phyloP scores from a whole-genome alignment of 2,888 invertebrate genomes.

The Oxystoma pomonae region DNA sequence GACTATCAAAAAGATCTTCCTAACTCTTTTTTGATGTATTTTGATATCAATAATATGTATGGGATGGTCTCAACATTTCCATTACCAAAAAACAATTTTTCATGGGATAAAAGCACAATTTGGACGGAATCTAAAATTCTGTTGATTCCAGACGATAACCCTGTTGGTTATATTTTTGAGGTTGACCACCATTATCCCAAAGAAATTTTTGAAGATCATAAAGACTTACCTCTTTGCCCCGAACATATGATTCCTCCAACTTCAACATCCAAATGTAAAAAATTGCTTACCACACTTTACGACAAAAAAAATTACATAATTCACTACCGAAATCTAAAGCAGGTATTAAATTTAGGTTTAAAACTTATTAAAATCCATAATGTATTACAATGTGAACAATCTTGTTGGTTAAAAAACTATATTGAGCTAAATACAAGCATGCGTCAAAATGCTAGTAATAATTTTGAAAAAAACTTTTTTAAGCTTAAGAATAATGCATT shows the following conservation, averaged over 20 bases:
- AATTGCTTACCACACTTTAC: conserved; percentile 6
- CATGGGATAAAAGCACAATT: conserved; percentile 24
- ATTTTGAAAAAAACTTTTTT: neutral
- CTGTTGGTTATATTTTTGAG: neutral
- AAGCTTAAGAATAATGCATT: neutral
- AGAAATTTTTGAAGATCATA: conserved; percentile 8
- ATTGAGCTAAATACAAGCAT: neutral
- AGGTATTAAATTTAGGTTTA: conserved; percentile 4
- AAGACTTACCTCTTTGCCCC: conserved; percentile 14
- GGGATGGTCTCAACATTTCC: conserved; percentile 29
- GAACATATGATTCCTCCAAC: conserved; percentile 11
- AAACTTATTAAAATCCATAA: conserved; percentile 9
- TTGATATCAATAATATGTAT: conserved; percentile 30
- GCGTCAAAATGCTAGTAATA: neutral
- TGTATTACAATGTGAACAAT: neutral
- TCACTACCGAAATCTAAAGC: conserved; percentile 10
- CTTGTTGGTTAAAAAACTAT: no score
- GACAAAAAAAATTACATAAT: conserved; percentile 9
- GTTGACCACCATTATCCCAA: conserved; percentile 2
- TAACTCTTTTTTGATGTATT: conserved; percentile 32
- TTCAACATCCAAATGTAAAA: neutral
- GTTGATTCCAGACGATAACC: neutral
- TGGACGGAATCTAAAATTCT: neutral
- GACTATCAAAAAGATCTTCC: conserved; percentile 29
- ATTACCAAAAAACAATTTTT: conserved; percentile 34